Evolutionary conservation across 2,113 vertebrate genomes (phyloP), one percentile per base, ranked within the genome.

Genomic region (Pelmatolapia mariae): DNA sequence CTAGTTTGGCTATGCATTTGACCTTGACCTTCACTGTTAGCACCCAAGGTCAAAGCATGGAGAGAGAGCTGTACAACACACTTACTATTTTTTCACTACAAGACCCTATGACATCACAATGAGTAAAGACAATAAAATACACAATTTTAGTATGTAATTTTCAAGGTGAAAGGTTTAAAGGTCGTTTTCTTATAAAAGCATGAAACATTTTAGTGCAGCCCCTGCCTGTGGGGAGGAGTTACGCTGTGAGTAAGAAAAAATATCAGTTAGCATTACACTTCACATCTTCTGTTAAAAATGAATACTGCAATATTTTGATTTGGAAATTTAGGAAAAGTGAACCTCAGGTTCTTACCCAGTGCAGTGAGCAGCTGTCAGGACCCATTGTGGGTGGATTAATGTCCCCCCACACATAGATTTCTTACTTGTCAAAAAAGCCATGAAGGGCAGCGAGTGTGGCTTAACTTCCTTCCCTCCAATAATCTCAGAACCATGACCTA

Each of bases 101-200:
- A 56, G 2, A 1, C 1, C 22, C 12, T 56, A 1, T 56, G 22
- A 56, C 22, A 24, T 56, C 54, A 5, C 54, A 0, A 26, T 56
- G 12, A 56, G 11, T 56, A 56, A 56, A 56, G 1, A 56, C 11
- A 33, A 33, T 33, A 33, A 33, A 33, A 33, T 33, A 6, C 31
- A 33, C 31, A 24, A 56, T 1, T 56, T 2, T 56, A 24, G 22
- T 13, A 24, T 56, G 0, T 56, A 0, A 56, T 56, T 7, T 56
- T 56, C 6, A 56, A 56, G 53, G 11, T 24, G 0, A 56, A 56
- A 56, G 1, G 22, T 24, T 53, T 56, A 56, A 13, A 56, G 6
- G 22, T 56, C 2, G 0, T 4, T 22, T 56, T 56, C 53, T 56
- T 56, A 56, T 24, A 56, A 56, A 56, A 56, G 53, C 53, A 56